Evolutionary conservation across 2,797 vertebrate species (phyloP), one percentile per base, ranked within the genome.

Genomic region (Oreonectes daqikongensis): DNA sequence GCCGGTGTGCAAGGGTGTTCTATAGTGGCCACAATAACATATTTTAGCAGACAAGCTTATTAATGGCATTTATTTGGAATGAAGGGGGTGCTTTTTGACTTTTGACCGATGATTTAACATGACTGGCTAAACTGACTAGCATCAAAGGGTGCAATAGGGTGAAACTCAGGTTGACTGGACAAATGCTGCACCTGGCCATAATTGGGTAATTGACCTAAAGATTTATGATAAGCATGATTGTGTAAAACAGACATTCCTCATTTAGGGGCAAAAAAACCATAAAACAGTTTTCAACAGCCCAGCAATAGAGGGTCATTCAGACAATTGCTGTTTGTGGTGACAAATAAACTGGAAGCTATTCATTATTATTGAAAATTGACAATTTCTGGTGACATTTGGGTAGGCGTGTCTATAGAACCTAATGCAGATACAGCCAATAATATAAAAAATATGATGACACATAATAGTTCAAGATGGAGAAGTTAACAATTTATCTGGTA

Each of bases 1-100:
- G 85, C 72, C 85, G 81, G 81, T 81, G 75, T 85, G 65, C 10
- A 53, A 67, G 30, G 69, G 32, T 48, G 63, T 2, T 28, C 75
- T 71, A 72, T 72, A 53, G 65, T 63, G 79, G 57, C 70, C 77
- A 64, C 61, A 77, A 75, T 40, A 79, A 71, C 67, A 79, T 65
- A 38, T 57, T 42, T 42, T 12, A 71, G 59, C 75, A 64, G 44
- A 82, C 28, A 73, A 69, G 69, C 32, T 70, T 28, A 60, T 69
- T 83, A 79, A 84, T 79, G 77, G 75, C 53, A 48, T 61, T 44
- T 57, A 75, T 67, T 60, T 72, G 73, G 52, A 60, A 40, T 65
- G 50, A 75, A 64, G 73, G 40, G 63, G 40, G 55, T 42, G n/a
- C 40, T 14, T 32, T 52, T 68, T 74, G 44, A 55, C 59, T 69